Evolutionary conservation across 2,113 vertebrate species (phyloP).

Genomic region (Dromiciops gliroides): DNA sequence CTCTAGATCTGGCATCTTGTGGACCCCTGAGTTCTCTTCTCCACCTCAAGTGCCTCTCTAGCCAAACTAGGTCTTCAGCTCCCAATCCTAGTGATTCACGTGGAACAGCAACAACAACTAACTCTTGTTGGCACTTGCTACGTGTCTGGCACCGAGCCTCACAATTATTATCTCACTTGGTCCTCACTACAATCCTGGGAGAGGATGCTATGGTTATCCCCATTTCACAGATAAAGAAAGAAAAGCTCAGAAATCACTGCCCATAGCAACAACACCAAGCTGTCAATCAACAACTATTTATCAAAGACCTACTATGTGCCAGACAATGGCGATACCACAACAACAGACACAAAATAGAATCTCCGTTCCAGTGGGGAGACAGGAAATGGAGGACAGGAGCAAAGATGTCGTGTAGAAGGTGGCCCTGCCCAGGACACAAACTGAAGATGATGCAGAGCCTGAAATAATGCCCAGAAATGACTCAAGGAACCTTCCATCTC

Average conservation of each 20-base stretch:
- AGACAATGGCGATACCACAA: not conserved
- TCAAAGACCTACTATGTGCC: not conserved
- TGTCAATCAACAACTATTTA: not conserved
- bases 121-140: fast-evolving
- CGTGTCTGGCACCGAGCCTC: not conserved
- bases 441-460: constrained; percentile 46
- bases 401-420: too few relatives aligned
- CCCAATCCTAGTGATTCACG: not conserved
- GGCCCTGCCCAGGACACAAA: not conserved
- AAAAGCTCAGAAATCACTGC: not conserved
- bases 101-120: not conserved
- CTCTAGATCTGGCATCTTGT: not conserved
- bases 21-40: not conserved
- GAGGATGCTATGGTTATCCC: not conserved
- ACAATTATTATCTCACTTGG: too few relatives aligned
- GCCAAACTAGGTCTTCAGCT: not conserved
- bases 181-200: not conserved
- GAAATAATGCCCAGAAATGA: not conserved
- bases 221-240: not conserved
- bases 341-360: too few relatives aligned
- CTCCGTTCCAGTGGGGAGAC: not conserved
- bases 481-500: not conserved
- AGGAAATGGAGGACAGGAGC: too few relatives aligned
- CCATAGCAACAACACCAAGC: not conserved
- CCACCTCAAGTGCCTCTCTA: not conserved